These are phyloP conservation scores for Drosophila repletoides DNA, from an alignment of 1,140 invertebrate genomes.

Conservation along the genomic window DNA sequence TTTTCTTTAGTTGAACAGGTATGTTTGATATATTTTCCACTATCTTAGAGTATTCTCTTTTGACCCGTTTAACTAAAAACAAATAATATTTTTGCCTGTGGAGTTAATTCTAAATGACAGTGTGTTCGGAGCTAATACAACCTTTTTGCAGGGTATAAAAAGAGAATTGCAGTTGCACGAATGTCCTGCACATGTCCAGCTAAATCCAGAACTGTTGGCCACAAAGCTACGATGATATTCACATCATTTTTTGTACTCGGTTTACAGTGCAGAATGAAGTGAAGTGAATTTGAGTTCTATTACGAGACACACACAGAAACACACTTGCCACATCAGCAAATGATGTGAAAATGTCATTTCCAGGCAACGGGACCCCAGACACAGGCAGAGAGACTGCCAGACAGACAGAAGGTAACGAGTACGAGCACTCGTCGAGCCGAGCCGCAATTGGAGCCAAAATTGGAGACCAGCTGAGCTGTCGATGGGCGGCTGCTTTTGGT, in stretches of 20 bases:
- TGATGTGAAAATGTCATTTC: conserved; percentile 79
- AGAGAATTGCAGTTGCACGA: background rate
- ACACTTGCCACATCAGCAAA: conserved; percentile 76
- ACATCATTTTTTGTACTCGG: conserved; percentile 28
- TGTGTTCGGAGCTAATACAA: too few species aligned
- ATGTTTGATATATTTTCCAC: too few species aligned
- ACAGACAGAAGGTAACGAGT: conserved; percentile 11
- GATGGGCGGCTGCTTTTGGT: conserved; percentile 41
- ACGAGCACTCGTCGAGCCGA: too few species aligned
- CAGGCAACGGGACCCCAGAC: conserved; percentile 44
- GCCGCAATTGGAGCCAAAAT: conserved; percentile 32
- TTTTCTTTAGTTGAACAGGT: too few species aligned
- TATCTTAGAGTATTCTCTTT: too few species aligned
- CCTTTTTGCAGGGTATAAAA: too few species aligned
- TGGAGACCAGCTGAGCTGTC: conserved; percentile 39
- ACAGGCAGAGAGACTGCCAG: background rate
- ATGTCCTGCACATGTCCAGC: background rate
- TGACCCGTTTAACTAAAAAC: too few species aligned
- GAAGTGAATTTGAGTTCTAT: conserved; percentile 34
- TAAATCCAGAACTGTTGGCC: conserved; percentile 14
- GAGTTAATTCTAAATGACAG: too few species aligned
- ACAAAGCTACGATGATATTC: conserved; percentile 31
- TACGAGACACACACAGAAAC: background rate
- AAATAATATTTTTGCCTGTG: too few species aligned
- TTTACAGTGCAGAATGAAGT: conserved; percentile 25